Evolutionary conservation across 2,797 vertebrate species (phyloP).

Genomic region (Oryzias dopingdopingensis): DNA sequence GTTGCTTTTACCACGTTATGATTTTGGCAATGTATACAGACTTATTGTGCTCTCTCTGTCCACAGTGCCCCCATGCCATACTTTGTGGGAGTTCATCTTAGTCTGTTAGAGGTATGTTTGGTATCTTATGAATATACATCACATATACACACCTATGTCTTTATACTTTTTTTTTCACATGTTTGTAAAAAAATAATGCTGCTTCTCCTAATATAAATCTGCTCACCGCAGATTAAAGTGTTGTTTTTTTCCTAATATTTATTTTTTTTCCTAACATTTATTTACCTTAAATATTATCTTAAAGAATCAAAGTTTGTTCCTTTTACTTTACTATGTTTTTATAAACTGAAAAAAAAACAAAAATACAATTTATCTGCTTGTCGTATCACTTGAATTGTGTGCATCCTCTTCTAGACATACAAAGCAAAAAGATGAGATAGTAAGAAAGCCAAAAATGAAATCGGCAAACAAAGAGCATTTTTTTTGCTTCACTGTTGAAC

Average conservation of each 20-base stretch:
- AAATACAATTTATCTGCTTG: background rate
- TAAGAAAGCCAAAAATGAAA: constrained; percentile 39
- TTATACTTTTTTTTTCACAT: background rate
- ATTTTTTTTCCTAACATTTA: no score
- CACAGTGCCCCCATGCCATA: constrained; percentile 97
- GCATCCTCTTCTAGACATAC: constrained; percentile 51
- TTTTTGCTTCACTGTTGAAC: constrained; percentile 69
- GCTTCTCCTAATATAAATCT: no score
- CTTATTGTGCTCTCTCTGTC: constrained; percentile 49
- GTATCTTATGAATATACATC: no score
- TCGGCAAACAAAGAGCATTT: constrained; percentile 71
- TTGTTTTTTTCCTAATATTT: no score
- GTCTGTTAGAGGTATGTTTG: constrained; percentile 91
- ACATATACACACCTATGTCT: no score
- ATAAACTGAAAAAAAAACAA: no score
- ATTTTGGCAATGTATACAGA: constrained; percentile 33
- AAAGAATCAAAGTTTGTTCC: no score
- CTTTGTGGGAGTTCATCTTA: constrained; percentile 94
- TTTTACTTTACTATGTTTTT: background rate
- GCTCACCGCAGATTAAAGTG: no score
- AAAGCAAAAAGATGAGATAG: constrained; percentile 24
- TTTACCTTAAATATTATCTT: no score
- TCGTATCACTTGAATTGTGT: constrained; percentile 41
- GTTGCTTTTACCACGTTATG: background rate
- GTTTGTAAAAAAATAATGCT: background rate